Conservation (phyloP, 1,140 invertebrate species). For the Trachymyrmex cornetzi region DNA sequence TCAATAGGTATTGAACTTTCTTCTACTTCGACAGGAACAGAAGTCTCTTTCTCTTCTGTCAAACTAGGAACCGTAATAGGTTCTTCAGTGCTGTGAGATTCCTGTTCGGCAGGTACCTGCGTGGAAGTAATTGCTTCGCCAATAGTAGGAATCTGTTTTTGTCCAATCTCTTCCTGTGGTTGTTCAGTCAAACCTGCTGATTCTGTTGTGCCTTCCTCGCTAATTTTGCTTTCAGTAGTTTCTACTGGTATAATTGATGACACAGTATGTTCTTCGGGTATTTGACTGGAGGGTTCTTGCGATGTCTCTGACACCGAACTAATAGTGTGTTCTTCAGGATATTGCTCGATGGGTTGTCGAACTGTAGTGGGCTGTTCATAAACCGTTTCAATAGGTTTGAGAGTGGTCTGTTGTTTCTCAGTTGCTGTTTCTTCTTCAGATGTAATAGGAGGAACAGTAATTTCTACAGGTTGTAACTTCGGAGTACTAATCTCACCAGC, state of each 20-base stretch:
- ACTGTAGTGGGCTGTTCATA: slow-evolving; percentile 47
- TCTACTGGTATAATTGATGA: slow-evolving; percentile 65
- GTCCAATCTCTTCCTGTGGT: slow-evolving; percentile 4
- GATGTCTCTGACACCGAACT: slow-evolving; percentile 69
- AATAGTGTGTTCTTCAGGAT: slow-evolving; percentile 67
- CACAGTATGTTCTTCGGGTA: slow-evolving; percentile 69
- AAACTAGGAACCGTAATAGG: slow-evolving; percentile 15
- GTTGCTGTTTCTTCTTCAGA: slow-evolving; percentile 51
- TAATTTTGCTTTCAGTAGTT: slow-evolving; percentile 16
- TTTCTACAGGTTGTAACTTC: slow-evolving; percentile 47
- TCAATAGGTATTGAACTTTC: slow-evolving; percentile 19
- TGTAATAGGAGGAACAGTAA: slow-evolving; percentile 31
- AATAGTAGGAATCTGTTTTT: slow-evolving; percentile 31
- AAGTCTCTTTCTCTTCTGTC: not conserved
- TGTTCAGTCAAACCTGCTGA: slow-evolving; percentile 4
- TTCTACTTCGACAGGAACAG: slow-evolving; percentile 14
- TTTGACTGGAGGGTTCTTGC: slow-evolving; percentile 72
- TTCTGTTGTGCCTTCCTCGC: slow-evolving; percentile 52
- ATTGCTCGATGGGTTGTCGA: slow-evolving; percentile 75
- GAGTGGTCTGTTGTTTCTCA: slow-evolving; percentile 42
- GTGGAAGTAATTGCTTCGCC: slow-evolving; percentile 43
- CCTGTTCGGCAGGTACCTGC: slow-evolving; percentile 2
- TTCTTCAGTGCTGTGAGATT: slow-evolving; percentile 21
- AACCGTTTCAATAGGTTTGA: slow-evolving; percentile 29
- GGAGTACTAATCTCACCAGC: slow-evolving; percentile 33